phyloP scores from a whole-genome alignment of 2,797 vertebrate genomes.

The Argya squamiceps region DNA sequence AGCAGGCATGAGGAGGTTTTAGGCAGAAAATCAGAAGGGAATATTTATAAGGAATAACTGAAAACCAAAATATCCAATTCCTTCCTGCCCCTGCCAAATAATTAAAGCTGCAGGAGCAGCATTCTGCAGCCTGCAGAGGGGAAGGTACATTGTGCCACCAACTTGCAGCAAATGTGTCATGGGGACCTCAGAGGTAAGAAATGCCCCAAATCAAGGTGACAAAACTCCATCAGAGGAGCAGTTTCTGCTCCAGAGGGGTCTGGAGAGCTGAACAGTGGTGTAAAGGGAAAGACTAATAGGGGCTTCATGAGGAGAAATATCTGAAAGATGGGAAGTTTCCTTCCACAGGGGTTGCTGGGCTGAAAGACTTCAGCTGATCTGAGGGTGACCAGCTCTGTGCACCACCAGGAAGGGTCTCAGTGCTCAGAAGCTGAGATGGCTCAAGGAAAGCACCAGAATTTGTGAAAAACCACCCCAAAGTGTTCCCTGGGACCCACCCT shows the following conservation, averaged over 20 bases:
- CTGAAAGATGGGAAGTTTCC: neutral
- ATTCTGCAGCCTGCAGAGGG: neutral
- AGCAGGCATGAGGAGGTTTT: neutral
- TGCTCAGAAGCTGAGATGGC: neutral
- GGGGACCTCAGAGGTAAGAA: neutral
- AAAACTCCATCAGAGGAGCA: neutral
- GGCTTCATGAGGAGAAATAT: rapidly evolving
- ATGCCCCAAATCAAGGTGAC: neutral
- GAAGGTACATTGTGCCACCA: neutral
- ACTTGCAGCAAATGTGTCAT: neutral
- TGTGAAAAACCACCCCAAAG: neutral
- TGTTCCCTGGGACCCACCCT: neutral
- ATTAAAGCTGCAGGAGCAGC: neutral
- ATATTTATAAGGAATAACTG: neutral
- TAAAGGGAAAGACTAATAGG: neutral
- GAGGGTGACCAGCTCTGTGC: neutral
- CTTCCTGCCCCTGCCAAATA: rapidly evolving
- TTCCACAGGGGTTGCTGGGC: neutral
- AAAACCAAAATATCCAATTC: neutral
- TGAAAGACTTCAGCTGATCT: neutral
- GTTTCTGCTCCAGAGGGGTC: neutral
- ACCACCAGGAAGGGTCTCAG: neutral
- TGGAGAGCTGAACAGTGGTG: neutral
- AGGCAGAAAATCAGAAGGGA: neutral
- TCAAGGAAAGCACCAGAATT: neutral